These are phyloP conservation scores for Drosophila tristis DNA, from an alignment of 1,140 invertebrate genomes.

Conservation along the genomic window DNA sequence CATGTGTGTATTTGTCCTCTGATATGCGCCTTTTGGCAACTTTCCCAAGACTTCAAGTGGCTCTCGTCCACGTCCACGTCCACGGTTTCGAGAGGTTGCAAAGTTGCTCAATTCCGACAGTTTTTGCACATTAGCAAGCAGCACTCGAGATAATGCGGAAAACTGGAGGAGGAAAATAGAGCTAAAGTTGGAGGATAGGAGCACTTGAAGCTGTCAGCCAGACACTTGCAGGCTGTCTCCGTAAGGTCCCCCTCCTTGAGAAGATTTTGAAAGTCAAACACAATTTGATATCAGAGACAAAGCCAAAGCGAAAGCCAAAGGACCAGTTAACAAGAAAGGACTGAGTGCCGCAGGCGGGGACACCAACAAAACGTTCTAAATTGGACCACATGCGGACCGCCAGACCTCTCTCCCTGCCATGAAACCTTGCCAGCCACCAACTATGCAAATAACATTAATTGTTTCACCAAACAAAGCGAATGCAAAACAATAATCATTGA, in stretches of 20 bases:
- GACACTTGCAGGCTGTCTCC: slow-evolving; percentile 39
- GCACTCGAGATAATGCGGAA: slow-evolving; percentile 67
- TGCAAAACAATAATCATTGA: slow-evolving; percentile 59
- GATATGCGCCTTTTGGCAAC: slow-evolving; percentile 54
- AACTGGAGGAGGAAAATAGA: slow-evolving; percentile 21
- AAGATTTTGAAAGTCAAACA: slow-evolving; percentile 80
- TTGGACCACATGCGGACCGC: slow-evolving; percentile 65
- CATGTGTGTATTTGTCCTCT: slow-evolving; percentile 17
- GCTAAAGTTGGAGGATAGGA: slow-evolving; percentile 16
- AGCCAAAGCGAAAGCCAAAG: slow-evolving; percentile 22
- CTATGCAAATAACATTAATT: slow-evolving; percentile 83
- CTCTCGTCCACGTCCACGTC: slow-evolving; percentile 10
- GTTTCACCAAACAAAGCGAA: slow-evolving; percentile 73
- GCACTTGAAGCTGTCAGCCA: slow-evolving; percentile 66
- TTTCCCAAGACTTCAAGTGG: slow-evolving; percentile 66
- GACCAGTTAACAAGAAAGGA: slow-evolving; percentile 49
- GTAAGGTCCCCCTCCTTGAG: neutral
- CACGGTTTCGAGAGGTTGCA: slow-evolving; percentile 32
- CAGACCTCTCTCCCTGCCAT: slow-evolving; percentile 8
- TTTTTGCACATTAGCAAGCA: slow-evolving; percentile 76
- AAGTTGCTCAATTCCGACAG: slow-evolving; percentile 53
- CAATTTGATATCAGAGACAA: slow-evolving; percentile 64
- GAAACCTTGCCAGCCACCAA: slow-evolving; percentile 44
- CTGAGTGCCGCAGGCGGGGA: slow-evolving; percentile 24
- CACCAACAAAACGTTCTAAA: slow-evolving; percentile 39